phyloP scores from a whole-genome alignment of 2,888 invertebrate genomes.

The Idaea straminata region DNA sequence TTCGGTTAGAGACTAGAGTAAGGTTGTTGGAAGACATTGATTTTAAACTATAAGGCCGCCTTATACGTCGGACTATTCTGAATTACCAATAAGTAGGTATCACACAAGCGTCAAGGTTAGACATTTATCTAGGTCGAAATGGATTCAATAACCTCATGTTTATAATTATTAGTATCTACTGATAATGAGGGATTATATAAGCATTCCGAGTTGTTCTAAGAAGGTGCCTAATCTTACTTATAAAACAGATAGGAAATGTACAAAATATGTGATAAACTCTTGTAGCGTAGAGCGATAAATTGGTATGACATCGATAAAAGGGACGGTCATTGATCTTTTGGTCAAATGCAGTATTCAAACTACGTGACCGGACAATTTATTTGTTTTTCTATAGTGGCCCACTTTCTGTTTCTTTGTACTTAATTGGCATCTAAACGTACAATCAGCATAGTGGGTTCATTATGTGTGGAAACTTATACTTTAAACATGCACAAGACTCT shows the following conservation, averaged over 20 bases:
- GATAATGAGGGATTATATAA: conserved; percentile 24
- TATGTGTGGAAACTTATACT: too few relatives aligned
- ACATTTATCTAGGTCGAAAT: conserved; percentile 22
- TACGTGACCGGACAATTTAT: conserved; percentile 39
- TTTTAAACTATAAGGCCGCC: too few relatives aligned
- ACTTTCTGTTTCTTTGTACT: not conserved
- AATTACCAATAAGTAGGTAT: conserved; percentile 1
- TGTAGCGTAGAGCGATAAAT: conserved; percentile 36
- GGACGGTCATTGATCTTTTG: conserved; percentile 62
- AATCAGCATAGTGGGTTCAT: too few relatives aligned
- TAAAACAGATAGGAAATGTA: conserved; percentile 32
- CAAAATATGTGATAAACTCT: conserved; percentile 34
- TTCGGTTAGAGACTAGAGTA: too few relatives aligned
- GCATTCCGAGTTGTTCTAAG: not conserved
- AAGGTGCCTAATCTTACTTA: conserved; percentile 25
- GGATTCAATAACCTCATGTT: conserved; percentile 28
- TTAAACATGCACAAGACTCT: too few relatives aligned
- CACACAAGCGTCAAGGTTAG: conserved; percentile 19
- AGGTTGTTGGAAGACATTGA: too few relatives aligned
- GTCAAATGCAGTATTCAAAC: conserved; percentile 39
- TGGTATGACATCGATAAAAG: conserved; percentile 49
- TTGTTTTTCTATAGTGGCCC: conserved; percentile 10
- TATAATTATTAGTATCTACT: conserved; percentile 16
- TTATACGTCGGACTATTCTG: conserved; percentile 1
- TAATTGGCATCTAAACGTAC: not conserved